Percentiles rank a stretch among this genome's conserved stretches.
Evolutionary conservation across 2,113 vertebrate genomes (phyloP).

Genomic region (Ceyx cyanopectus): DNA sequence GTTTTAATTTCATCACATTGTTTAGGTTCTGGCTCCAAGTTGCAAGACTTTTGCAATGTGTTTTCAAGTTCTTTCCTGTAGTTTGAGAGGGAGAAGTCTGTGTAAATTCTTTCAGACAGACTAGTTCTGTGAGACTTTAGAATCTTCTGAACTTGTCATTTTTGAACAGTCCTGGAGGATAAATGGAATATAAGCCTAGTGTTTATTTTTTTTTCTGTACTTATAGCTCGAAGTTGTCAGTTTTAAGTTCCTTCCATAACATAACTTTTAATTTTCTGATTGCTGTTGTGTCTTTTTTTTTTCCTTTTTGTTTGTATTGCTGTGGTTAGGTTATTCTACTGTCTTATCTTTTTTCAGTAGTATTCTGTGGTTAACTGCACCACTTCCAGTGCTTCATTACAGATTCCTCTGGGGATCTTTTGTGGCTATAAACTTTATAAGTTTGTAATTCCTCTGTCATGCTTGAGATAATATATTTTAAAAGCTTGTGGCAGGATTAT

Average conservation of each 20-base stretch:
- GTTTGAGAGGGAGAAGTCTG: neutral
- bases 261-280: neutral
- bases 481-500: neutral
- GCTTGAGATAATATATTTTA: neutral
- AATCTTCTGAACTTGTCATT: rapidly evolving
- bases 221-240: neutral
- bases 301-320: neutral
- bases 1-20: neutral
- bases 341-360: neutral
- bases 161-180: neutral
- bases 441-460: neutral
- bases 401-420: neutral
- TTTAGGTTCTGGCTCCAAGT: neutral
- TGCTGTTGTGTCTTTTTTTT: neutral
- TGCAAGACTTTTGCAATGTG: neutral
- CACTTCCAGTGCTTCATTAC: neutral
- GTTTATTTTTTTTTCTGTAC: neutral
- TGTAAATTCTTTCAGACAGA: neutral
- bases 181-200: neutral
- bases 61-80: neutral
- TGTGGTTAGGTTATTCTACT: neutral
- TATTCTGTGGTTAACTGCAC: neutral
- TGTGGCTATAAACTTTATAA: neutral
- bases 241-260: neutral
- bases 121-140: neutral